These are phyloP conservation scores for Anser brachyrhynchus DNA, from an alignment of 2,113 vertebrate genomes.

Conservation along the genomic window DNA sequence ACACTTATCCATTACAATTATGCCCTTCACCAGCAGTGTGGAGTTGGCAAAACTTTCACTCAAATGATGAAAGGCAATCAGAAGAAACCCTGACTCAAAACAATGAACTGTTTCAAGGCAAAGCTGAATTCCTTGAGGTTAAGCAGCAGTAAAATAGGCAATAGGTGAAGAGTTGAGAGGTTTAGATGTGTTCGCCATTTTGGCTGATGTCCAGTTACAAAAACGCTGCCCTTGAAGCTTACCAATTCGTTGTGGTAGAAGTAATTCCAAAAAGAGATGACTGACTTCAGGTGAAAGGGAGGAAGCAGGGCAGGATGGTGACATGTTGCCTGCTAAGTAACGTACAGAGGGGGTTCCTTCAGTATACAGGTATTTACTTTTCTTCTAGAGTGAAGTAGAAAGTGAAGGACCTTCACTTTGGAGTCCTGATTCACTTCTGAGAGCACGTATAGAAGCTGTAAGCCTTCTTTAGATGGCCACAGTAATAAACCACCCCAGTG, in stretches of 20 bases:
- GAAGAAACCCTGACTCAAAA: conserved; percentile 37
- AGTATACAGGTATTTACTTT: background rate
- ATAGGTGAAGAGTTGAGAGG: background rate
- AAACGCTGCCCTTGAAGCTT: conserved; percentile 9
- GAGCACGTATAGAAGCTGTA: background rate
- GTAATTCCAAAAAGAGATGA: background rate
- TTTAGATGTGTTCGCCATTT: background rate
- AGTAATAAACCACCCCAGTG: fast-evolving
- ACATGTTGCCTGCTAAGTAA: background rate
- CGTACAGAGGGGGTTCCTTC: background rate
- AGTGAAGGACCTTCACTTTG: background rate
- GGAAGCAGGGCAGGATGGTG: background rate
- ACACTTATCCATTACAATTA: conserved; percentile 23
- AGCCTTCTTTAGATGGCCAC: background rate
- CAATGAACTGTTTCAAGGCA: conserved; percentile 49
- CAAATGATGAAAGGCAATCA: conserved; percentile 31
- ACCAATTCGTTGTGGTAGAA: background rate
- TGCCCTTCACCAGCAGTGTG: background rate
- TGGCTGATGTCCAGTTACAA: background rate
- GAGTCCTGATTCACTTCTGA: background rate
- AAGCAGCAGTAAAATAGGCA: conserved; percentile 45
- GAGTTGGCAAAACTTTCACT: background rate
- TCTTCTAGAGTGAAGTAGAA: background rate
- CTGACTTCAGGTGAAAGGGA: background rate
- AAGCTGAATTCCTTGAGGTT: conserved; percentile 26